A percentile compares a stretch with the other conserved stretches of the same genome.
Evolutionary conservation across 92 coral and sea anemone species (phyloP).

Genomic region (Umimayanthus chanpuru): DNA sequence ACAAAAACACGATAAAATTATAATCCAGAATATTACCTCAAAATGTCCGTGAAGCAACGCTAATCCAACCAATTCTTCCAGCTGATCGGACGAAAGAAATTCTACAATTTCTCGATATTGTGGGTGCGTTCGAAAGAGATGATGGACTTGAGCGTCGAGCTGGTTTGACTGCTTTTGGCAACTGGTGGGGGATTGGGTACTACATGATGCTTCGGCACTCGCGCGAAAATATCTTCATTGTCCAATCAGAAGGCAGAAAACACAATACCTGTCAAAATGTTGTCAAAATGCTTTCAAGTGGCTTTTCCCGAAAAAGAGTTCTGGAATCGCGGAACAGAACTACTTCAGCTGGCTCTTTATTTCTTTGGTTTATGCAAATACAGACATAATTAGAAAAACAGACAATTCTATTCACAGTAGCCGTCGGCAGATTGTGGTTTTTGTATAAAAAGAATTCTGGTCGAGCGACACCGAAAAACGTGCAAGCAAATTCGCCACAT

Average conservation of each 20-base stretch:
- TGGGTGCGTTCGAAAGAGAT: constrained; percentile 43
- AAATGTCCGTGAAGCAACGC: constrained; percentile 4
- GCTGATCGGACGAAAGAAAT: neutral
- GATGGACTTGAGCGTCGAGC: constrained; percentile 21
- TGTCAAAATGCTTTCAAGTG: constrained; percentile 54
- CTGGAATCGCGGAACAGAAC: neutral
- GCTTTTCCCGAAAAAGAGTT: neutral
- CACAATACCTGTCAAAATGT: constrained; percentile 59
- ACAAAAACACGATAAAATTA: neutral
- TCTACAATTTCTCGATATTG: constrained; percentile 25
- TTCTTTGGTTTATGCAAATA: constrained; percentile 15
- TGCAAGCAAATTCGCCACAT: neutral
- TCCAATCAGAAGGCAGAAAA: constrained; percentile 69
- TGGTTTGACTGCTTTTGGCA: constrained; percentile 46
- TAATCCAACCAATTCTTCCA: constrained; percentile 19
- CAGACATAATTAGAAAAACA: neutral
- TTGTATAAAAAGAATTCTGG: neutral
- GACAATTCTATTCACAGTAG: neutral
- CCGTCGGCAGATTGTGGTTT: constrained; percentile 17
- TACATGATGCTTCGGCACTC: neutral
- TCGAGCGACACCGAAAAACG: neutral
- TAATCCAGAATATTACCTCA: neutral
- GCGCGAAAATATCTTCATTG: constrained; percentile 34
- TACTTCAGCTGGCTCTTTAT: constrained; percentile 15
- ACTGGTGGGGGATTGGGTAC: constrained; percentile 48